Conservation (phyloP, 2,797 vertebrate genomes). For the Kryptolebias ocellatus region DNA sequence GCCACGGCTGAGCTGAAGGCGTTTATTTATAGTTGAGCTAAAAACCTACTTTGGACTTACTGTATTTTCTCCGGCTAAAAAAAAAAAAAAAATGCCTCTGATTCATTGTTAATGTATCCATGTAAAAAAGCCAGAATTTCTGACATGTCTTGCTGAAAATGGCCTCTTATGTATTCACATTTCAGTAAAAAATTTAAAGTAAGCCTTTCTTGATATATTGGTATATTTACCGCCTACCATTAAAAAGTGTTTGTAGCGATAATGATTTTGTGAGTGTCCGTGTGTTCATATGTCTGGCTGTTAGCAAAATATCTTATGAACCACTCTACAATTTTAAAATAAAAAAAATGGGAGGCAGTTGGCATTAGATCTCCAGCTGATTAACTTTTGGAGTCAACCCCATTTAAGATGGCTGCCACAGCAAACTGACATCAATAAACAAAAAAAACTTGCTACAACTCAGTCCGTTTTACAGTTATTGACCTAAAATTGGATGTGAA, state of each 20-base stretch:
- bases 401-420: too few species aligned
- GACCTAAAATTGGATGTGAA: too few species aligned
- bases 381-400: too few species aligned
- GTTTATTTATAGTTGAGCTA: conserved; percentile 88
- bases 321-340: too few species aligned
- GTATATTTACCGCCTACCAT: conserved; percentile 16
- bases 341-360: too few species aligned
- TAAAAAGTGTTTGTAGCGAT: background rate
- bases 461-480: too few species aligned
- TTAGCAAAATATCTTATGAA: too few species aligned
- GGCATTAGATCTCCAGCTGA: too few species aligned
- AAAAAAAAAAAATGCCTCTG: conserved; percentile 24
- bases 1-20: conserved; percentile 68
- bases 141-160: conserved; percentile 11
- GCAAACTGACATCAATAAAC: too few species aligned
- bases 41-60: conserved; percentile 85
- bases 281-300: too few species aligned
- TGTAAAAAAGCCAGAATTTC: conserved; percentile 2
- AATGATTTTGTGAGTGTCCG: too few species aligned
- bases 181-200: background rate
- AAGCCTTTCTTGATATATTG: conserved; percentile 3
- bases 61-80: conserved; percentile 64
- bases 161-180: background rate
- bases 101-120: conserved; percentile 38
- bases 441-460: too few species aligned